These are phyloP conservation scores for Pseudomyrmex cubaensis DNA, from an alignment of 1,140 invertebrate genomes.

Conservation along the genomic window DNA sequence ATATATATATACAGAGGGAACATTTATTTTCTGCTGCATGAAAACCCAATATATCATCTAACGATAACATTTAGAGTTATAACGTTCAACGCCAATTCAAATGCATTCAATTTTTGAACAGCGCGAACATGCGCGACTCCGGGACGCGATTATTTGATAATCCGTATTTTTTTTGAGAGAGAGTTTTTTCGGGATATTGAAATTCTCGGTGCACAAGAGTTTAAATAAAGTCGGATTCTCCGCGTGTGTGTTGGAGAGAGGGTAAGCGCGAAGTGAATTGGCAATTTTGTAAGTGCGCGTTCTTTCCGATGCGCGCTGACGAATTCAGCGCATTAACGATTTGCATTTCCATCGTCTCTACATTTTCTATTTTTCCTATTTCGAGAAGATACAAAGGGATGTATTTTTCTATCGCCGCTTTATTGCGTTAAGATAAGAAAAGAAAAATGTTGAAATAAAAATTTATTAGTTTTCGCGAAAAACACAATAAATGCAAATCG, in stretches of 20 bases:
- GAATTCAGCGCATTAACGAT: conserved; percentile 18
- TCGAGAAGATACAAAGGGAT: background rate
- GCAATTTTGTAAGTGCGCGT: conserved; percentile 45
- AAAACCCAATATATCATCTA: too few species aligned
- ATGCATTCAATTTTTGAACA: background rate
- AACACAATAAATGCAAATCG: conserved; percentile 2
- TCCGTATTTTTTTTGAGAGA: background rate
- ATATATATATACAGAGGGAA: too few species aligned
- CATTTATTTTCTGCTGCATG: too few species aligned
- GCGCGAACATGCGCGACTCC: too few species aligned
- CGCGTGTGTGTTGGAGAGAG: background rate
- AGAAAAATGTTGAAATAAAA: background rate
- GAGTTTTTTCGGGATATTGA: conserved; percentile 21
- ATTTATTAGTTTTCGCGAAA: background rate
- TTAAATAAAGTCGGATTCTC: conserved; percentile 21
- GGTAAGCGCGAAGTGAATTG: conserved; percentile 38
- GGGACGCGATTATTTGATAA: background rate
- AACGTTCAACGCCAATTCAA: too few species aligned
- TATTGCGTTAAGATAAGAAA: background rate
- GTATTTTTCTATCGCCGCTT: background rate
- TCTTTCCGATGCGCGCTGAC: conserved; percentile 3
- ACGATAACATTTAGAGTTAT: too few species aligned
- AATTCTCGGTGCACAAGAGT: conserved; percentile 1
- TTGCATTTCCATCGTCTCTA: background rate
- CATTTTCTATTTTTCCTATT: background rate